Conservation (phyloP, 2,888 invertebrate species). For the Actias luna region DNA sequence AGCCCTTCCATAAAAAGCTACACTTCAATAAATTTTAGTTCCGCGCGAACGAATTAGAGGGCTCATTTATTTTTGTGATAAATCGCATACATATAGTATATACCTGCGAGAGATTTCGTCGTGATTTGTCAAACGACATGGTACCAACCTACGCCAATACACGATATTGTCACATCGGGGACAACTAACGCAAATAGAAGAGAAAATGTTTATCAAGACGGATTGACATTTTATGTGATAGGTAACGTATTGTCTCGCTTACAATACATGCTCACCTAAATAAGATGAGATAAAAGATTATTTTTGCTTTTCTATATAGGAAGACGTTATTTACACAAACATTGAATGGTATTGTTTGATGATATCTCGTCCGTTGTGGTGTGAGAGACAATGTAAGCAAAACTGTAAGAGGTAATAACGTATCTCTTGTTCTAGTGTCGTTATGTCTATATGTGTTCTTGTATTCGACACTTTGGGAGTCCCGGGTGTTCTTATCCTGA, state of each 20-base stretch:
- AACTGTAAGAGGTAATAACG: neutral
- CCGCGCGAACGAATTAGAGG: too few relatives aligned
- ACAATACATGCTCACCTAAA: conserved; percentile 11
- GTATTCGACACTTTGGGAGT: too few relatives aligned
- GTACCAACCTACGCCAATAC: conserved; percentile 1
- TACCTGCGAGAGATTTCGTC: neutral
- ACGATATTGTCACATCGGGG: conserved; percentile 1
- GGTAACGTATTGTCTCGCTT: conserved; percentile 8
- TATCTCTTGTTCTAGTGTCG: too few relatives aligned
- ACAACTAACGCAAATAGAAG: conserved; percentile 11
- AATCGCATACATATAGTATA: neutral
- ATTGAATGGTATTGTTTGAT: neutral
- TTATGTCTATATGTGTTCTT: neutral
- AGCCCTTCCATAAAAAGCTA: too few relatives aligned
- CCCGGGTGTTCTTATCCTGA: too few relatives aligned
- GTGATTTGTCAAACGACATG: conserved; percentile 1
- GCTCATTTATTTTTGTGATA: too few relatives aligned
- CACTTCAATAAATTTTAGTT: too few relatives aligned
- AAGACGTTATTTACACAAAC: neutral
- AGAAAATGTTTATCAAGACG: conserved; percentile 8
- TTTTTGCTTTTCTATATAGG: conserved; percentile 6
- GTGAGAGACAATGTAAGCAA: neutral
- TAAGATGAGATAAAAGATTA: conserved; percentile 9
- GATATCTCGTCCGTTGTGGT: neutral
- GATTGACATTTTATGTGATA: conserved; percentile 9